A percentile compares a stretch with the other conserved stretches of the same genome.
Evolutionary conservation across 2,113 vertebrate species (phyloP).

Genomic region (Pangasianodon hypophthalmus): DNA sequence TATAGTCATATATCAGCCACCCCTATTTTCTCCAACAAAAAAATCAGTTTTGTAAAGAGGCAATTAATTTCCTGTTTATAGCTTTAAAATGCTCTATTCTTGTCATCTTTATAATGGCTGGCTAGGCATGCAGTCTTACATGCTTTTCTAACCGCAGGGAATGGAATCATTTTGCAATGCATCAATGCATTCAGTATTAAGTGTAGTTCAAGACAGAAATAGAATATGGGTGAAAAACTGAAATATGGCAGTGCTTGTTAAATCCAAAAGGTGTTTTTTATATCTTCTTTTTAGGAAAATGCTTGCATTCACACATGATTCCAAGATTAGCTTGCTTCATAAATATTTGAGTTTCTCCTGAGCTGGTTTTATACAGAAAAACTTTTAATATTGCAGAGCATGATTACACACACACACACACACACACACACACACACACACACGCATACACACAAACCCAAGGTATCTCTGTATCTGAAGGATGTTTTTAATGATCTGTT

Average conservation of each 20-base stretch:
- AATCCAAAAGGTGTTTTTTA: conserved; percentile 26
- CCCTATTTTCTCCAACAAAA: background rate
- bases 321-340: conserved; percentile 61
- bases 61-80: conserved; percentile 18
- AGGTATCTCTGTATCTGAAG: conserved; percentile 12
- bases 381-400: conserved; percentile 35
- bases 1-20: background rate
- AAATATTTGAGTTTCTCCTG: conserved; percentile 65
- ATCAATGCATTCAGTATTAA: conserved; percentile 43
- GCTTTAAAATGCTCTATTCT: background rate
- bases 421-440: conserved; percentile 24
- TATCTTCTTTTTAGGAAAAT: conserved; percentile 28
- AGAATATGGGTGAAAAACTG: conserved; percentile 16
- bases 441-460: background rate
- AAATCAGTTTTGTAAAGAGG: background rate
- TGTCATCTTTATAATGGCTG: background rate
- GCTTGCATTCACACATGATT: conserved; percentile 28
- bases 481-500: conserved; percentile 34
- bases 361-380: conserved; percentile 25
- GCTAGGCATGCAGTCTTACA: background rate
- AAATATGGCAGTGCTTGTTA: conserved; percentile 11
- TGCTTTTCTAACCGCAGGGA: background rate
- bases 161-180: conserved; percentile 2
- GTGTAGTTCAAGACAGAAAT: conserved; percentile 27
- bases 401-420: conserved; percentile 30